Base-by-base conservation (phyloP, 2,113 vertebrate species). In the Pelecanoides urinatrix region DNA sequence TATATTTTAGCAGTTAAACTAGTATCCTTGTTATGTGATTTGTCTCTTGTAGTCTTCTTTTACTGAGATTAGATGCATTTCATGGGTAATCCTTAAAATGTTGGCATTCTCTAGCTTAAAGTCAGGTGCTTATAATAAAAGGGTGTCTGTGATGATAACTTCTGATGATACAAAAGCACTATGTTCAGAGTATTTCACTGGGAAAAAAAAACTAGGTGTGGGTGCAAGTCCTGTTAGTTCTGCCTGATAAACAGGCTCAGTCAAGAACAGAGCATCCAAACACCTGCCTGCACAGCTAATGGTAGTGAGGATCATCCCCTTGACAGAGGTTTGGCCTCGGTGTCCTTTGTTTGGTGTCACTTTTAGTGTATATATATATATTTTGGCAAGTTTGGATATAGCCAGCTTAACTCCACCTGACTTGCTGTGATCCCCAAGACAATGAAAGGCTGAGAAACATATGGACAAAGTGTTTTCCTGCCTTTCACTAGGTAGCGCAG, bases 1-100 rank as follows among this genome's bases (percentile, higher is more conserved):
- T 96, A 70, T 94, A 94, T 96, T 97, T 94, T 97, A 96, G 83
- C 94, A 86, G 86, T 92, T 89, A 65, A 93, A 80, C 42, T 97
- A 87, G 91, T 90, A 73, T 53, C 61, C 42, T 83, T 71, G 91
- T 92, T 87, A 84, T 0, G 84, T 95, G 95, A 73, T 58, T 86
- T 85, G 81, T 93, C 75, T 82, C 53, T 92, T 81, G 59, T 80
- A 90, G 72, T 81, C 63, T 32, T 92, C 81, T 91, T 92, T 90
- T 91, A 68, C 80, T 85, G 76, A 89, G 82, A 55, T 88, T 95
- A 90, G 70, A 94, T 92, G 73, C 86, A 89, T 95, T 95, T 93
- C 32, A 85, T 78, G 49, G 70, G 40, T 86, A 61, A 72, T 86
- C 40, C 42, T 76, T 80, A 66, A 81, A 89, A 80, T 68, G 73